phyloP scores from a whole-genome alignment of 2,888 invertebrate species.

The Acleris literana region DNA sequence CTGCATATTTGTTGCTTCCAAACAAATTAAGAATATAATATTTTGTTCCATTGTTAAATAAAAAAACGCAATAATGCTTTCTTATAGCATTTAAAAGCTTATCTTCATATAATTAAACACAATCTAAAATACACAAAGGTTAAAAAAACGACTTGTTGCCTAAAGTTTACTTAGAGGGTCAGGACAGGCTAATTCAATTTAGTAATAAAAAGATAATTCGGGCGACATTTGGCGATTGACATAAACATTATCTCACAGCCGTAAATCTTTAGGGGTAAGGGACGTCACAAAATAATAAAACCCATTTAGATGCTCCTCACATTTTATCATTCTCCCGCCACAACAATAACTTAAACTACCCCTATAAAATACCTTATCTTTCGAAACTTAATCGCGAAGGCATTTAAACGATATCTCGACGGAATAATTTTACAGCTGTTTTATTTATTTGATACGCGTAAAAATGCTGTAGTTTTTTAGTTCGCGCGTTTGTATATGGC shows the following conservation, averaged over 20 bases:
- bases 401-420: slow-evolving; percentile 9
- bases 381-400: slow-evolving; percentile 9
- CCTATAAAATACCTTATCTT: slow-evolving; percentile 33
- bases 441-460: slow-evolving; percentile 16
- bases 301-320: slow-evolving; percentile 25
- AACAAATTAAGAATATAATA: too few species aligned
- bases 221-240: slow-evolving; percentile 13
- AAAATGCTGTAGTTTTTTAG: background rate
- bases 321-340: slow-evolving; percentile 6
- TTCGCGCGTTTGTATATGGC: background rate
- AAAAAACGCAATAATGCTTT: too few species aligned
- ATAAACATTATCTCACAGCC: slow-evolving; percentile 10
- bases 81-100: too few species aligned
- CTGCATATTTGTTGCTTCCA: too few species aligned
- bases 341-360: slow-evolving; percentile 21
- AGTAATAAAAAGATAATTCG: background rate
- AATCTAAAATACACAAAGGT: too few species aligned
- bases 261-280: slow-evolving; percentile 15
- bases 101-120: too few species aligned
- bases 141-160: too few species aligned
- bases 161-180: too few species aligned
- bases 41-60: too few species aligned
- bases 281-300: slow-evolving; percentile 20
- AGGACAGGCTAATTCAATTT: background rate
- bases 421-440: slow-evolving; percentile 14